Conservation (phyloP, 2,888 invertebrate species). For the Cryptophagus acutangulus region DNA sequence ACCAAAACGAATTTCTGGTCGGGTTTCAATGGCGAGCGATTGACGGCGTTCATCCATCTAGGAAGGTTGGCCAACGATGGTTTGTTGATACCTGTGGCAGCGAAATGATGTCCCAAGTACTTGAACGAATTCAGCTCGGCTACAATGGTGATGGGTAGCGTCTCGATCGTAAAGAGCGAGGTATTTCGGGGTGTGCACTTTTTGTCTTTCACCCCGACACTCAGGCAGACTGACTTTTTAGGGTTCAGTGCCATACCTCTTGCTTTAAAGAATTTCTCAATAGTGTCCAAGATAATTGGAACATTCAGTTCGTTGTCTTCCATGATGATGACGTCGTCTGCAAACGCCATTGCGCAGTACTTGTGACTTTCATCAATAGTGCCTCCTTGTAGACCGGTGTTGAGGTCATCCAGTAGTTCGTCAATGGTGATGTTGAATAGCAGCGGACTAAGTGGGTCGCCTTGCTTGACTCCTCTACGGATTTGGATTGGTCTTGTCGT, state of each 20-base stretch:
- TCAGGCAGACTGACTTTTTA: conserved; percentile 15
- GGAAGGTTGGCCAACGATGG: conserved; percentile 17
- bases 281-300: not conserved
- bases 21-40: conserved; percentile 40
- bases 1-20: conserved; percentile 40
- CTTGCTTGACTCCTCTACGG: too few relatives aligned
- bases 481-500: too few relatives aligned
- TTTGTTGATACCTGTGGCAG: conserved; percentile 15
- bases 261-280: conserved; percentile 13
- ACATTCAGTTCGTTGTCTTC: conserved; percentile 8
- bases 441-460: too few relatives aligned
- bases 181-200: not conserved
- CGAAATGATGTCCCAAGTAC: conserved; percentile 23
- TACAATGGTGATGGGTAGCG: conserved; percentile 1
- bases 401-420: too few relatives aligned
- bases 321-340: conserved; percentile 25
- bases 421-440: too few relatives aligned
- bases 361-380: too few relatives aligned
- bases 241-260: conserved; percentile 23
- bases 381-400: too few relatives aligned
- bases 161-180: not conserved
- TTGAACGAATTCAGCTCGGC: conserved; percentile 17
- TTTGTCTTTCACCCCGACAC: not conserved
- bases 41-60: conserved; percentile 30
- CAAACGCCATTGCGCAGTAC: conserved; percentile 23